Conservation (phyloP, 1,140 invertebrate genomes). For the Acromyrmex heyeri region DNA sequence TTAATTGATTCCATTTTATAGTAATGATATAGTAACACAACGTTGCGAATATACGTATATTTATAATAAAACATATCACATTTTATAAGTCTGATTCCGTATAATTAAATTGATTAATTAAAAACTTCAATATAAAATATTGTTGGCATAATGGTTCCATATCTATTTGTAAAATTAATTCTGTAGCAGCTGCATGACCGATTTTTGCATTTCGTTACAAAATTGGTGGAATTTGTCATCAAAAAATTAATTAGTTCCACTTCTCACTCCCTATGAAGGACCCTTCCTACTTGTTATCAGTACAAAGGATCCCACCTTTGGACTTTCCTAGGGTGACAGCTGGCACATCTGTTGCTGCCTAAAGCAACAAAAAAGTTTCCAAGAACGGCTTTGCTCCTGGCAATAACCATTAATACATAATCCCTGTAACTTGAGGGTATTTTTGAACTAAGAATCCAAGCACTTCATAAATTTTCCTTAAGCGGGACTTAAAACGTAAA, state of each 20-base stretch:
- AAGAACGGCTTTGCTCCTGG: slow-evolving; percentile 68
- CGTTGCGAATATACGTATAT: background rate
- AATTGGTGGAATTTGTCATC: slow-evolving; percentile 41
- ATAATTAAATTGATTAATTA: slow-evolving; percentile 20
- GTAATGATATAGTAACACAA: background rate
- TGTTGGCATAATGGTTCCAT: slow-evolving; percentile 6
- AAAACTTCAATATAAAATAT: background rate
- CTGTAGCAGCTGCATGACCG: background rate
- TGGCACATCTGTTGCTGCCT: slow-evolving; percentile 75
- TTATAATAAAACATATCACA: background rate
- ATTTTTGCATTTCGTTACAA: slow-evolving; percentile 29
- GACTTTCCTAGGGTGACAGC: slow-evolving; percentile 69
- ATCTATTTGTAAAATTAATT: slow-evolving; percentile 14
- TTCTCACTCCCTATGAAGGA: slow-evolving; percentile 55
- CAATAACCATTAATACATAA: slow-evolving; percentile 76
- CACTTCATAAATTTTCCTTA: slow-evolving; percentile 67
- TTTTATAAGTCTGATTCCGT: background rate
- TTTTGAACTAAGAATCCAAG: slow-evolving; percentile 59
- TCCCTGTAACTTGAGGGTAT: slow-evolving; percentile 66
- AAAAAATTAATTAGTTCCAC: slow-evolving; percentile 53
- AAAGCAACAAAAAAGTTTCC: slow-evolving; percentile 73
- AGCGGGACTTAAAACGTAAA: slow-evolving; percentile 49
- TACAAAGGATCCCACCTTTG: slow-evolving; percentile 58
- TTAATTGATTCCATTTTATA: background rate
- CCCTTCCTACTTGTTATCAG: slow-evolving; percentile 72